Conservation (phyloP, 2,113 vertebrate genomes). For the Stomatorhinus ivindoensis region DNA sequence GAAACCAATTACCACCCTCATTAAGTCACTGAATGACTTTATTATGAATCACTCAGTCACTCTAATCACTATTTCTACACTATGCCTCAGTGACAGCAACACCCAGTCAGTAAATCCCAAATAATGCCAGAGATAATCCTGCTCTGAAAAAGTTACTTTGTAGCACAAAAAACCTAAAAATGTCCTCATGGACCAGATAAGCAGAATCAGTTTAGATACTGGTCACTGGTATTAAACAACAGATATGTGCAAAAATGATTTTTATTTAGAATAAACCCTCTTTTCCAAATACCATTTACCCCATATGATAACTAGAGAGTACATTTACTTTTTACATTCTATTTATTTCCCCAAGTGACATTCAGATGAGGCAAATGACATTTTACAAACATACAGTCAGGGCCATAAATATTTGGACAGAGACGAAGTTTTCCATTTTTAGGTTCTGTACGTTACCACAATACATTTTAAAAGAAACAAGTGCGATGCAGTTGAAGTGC, state of each 20-base stretch:
- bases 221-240: neutral
- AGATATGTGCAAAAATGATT: neutral
- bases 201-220: neutral
- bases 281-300: neutral
- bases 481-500: too few relatives aligned
- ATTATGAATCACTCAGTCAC: constrained; percentile 1
- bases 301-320: neutral
- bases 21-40: neutral
- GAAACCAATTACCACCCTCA: neutral
- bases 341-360: neutral
- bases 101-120: neutral
- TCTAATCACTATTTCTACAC: constrained; percentile 3
- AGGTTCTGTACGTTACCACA: too few relatives aligned
- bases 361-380: neutral
- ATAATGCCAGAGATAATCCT: neutral
- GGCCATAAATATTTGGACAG: too few relatives aligned
- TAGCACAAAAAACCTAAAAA: neutral
- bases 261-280: neutral
- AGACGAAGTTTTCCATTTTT: too few relatives aligned
- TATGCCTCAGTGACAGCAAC: neutral
- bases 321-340: neutral
- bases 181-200: neutral
- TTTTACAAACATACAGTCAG: neutral
- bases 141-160: neutral
- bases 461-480: too few relatives aligned